Conservation (phyloP, 2,888 invertebrate genomes). For the Apodemia hepburni region DNA sequence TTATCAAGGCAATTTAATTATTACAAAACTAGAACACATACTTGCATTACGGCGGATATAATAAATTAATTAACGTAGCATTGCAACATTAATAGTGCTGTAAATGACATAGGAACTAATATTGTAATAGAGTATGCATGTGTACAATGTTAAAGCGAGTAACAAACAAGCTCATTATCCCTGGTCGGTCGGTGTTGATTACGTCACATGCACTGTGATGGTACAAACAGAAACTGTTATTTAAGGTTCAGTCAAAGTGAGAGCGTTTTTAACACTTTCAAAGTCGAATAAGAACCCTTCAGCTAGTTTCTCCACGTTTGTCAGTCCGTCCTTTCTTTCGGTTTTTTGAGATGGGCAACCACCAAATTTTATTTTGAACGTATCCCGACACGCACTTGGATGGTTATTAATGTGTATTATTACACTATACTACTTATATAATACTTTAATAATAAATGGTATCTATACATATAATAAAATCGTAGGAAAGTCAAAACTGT, state of each 20-base stretch:
- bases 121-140: conserved; percentile 1
- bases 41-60: not conserved
- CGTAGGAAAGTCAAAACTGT: no score
- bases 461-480: no score
- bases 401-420: no score
- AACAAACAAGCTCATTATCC: conserved; percentile 34
- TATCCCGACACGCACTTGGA: no score
- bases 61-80: not conserved
- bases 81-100: conserved; percentile 1
- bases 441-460: no score
- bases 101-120: not conserved
- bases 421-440: no score
- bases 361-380: no score
- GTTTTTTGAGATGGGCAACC: no score
- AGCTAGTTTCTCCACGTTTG: no score
- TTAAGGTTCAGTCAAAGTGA: not conserved
- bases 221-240: conserved; percentile 4
- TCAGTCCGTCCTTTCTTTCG: no score
- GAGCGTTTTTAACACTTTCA: not conserved
- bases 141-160: conserved; percentile 22
- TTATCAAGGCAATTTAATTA: not conserved
- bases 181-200: conserved; percentile 28
- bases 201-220: conserved; percentile 23
- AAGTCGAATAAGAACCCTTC: no score
- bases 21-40: not conserved